Evolutionary conservation across 1,140 invertebrate species (phyloP).

Genomic region (Drosophila obscura): DNA sequence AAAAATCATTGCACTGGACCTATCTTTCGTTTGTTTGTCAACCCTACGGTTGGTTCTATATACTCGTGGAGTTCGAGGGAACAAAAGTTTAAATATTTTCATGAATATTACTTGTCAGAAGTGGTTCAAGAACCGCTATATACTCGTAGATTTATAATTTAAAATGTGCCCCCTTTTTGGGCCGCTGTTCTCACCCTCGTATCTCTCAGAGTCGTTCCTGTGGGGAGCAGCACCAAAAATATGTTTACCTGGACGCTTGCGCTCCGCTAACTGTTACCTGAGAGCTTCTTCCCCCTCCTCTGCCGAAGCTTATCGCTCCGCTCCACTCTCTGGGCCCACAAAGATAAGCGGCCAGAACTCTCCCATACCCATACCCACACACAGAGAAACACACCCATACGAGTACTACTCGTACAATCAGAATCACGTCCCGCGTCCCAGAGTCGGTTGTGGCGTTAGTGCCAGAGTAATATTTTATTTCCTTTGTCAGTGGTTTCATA

Average conservation of each 20-base stretch:
- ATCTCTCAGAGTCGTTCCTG: slow-evolving; percentile 32
- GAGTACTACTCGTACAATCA: slow-evolving; percentile 4
- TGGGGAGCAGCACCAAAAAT: slow-evolving; percentile 17
- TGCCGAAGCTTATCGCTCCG: slow-evolving; percentile 61
- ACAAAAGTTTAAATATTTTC: too few species aligned
- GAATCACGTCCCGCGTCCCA: slow-evolving; percentile 3
- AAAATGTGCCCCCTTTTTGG: not conserved
- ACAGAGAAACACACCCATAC: slow-evolving; percentile 22
- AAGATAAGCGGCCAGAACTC: slow-evolving; percentile 37
- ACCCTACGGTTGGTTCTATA: too few species aligned
- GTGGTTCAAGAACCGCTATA: not conserved
- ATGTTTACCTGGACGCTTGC: slow-evolving; percentile 61
- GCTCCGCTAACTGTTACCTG: slow-evolving; percentile 54
- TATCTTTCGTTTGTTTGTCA: too few species aligned
- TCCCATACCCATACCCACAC: slow-evolving; percentile 2
- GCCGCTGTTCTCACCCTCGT: not conserved
- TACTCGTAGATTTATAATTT: too few species aligned
- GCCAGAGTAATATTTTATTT: slow-evolving; percentile 23
- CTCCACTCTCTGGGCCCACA: slow-evolving; percentile 9
- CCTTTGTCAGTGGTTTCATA: slow-evolving; percentile 18
- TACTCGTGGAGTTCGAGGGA: too few species aligned
- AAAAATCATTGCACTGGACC: too few species aligned
- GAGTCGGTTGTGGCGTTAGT: too few species aligned
- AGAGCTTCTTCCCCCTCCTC: slow-evolving; percentile 15
- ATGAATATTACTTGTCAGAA: too few species aligned